Evolutionary conservation across 2,888 invertebrate genomes (phyloP).

Genomic region (Heterodera filipjevi): DNA sequence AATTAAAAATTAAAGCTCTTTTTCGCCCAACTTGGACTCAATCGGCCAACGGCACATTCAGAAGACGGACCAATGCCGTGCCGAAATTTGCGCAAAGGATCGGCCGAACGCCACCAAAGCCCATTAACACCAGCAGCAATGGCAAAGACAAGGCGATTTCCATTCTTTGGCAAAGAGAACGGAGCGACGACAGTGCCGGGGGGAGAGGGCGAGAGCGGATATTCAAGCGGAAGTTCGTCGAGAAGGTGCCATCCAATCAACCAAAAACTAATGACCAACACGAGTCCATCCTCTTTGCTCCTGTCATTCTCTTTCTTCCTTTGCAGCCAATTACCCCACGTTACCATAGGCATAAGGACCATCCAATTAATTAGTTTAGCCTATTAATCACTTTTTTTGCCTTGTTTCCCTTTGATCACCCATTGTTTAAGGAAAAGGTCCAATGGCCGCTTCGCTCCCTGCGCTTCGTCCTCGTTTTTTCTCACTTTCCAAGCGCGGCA

Average conservation of each 20-base stretch:
- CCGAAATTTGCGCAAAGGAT: background rate
- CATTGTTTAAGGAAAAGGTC: background rate
- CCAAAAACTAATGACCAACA: background rate
- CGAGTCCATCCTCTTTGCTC: no score
- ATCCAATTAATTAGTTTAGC: no score
- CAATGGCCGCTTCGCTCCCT: background rate
- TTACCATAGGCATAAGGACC: no score
- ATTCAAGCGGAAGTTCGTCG: constrained; percentile 25
- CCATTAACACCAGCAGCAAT: background rate
- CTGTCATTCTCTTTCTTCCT: no score
- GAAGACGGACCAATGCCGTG: background rate
- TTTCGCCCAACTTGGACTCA: background rate
- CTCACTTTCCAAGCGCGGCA: constrained; percentile 6
- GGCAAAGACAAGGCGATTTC: background rate
- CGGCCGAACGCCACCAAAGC: background rate
- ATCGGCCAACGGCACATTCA: background rate
- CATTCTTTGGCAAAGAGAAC: background rate
- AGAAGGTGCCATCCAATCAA: background rate
- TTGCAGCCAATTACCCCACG: background rate
- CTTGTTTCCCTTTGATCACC: background rate
- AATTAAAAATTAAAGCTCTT: background rate
- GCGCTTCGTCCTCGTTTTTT: constrained; percentile 11
- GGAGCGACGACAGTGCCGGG: background rate
- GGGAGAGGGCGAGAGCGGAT: constrained; percentile 24
- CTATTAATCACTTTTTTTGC: no score